These are phyloP conservation scores for Albula glossodonta DNA, from an alignment of 2,113 vertebrate genomes.

Conservation along the genomic window DNA sequence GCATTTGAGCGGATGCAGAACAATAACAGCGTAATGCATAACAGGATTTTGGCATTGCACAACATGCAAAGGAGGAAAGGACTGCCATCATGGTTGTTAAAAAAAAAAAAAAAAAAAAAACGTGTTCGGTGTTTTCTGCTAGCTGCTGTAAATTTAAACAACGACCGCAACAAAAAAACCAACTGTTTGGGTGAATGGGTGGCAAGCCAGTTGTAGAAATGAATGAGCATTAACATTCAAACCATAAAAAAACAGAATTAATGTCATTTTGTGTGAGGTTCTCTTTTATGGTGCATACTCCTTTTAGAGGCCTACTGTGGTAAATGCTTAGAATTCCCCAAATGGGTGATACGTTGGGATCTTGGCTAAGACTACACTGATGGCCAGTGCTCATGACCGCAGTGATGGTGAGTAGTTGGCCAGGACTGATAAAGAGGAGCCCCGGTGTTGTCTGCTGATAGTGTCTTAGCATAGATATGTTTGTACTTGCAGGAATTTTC, in stretches of 20 bases:
- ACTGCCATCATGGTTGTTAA: neutral
- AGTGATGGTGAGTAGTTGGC: too few species aligned
- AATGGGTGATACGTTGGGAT: neutral
- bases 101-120: too few species aligned
- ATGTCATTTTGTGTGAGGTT: too few species aligned
- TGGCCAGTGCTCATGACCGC: too few species aligned
- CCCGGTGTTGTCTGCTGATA: too few species aligned
- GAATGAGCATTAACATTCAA: neutral
- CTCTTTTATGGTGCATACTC: neutral
- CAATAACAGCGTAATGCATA: neutral
- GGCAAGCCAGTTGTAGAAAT: neutral
- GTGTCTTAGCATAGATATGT: too few species aligned
- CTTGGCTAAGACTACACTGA: neutral
- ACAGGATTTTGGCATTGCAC: neutral
- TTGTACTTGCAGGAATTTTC: too few species aligned
- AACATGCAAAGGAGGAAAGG: neutral
- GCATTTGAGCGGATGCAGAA: neutral
- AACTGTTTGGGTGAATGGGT: neutral
- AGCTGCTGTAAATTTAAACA: neutral
- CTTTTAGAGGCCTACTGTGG: neutral
- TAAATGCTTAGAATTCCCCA: neutral
- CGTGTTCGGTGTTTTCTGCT: neutral
- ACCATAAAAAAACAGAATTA: too few species aligned
- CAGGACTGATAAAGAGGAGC: too few species aligned
- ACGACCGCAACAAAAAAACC: neutral